These are phyloP conservation scores for Lycia hirtaria DNA, from an alignment of 2,888 invertebrate species.

Conservation along the genomic window DNA sequence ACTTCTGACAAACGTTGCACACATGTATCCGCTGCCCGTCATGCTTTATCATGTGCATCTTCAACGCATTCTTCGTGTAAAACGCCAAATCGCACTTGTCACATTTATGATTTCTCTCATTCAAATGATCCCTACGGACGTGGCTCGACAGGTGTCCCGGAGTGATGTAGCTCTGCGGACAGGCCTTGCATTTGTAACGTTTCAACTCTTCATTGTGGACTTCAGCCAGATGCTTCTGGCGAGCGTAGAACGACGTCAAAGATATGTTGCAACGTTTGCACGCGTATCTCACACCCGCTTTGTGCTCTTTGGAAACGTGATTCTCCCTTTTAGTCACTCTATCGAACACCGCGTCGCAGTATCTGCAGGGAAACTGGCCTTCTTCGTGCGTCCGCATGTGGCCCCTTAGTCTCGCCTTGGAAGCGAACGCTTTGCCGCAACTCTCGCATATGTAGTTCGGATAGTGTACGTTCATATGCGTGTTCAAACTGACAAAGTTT, in stretches of 20 bases:
- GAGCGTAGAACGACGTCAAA: conserved; percentile 72
- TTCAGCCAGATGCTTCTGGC: conserved; percentile 77
- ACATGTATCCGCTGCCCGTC: conserved; percentile 81
- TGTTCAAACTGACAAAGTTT: conserved; percentile 75
- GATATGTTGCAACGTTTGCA: conserved; percentile 75
- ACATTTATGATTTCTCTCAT: conserved; percentile 79
- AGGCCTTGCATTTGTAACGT: conserved; percentile 77
- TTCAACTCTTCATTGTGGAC: conserved; percentile 78
- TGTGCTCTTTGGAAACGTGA: conserved; percentile 78
- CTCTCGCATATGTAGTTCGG: conserved; percentile 81
- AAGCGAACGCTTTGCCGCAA: conserved; percentile 84
- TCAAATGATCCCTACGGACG: conserved; percentile 74
- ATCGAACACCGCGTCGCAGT: conserved; percentile 72
- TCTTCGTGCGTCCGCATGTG: conserved; percentile 83
- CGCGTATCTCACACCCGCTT: conserved; percentile 71
- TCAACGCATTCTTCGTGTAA: conserved; percentile 82
- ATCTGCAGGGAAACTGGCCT: conserved; percentile 72
- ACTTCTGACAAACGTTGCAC: conserved; percentile 81
- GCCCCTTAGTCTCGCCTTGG: conserved; percentile 75
- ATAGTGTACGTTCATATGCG: conserved; percentile 83
- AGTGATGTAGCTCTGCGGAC: conserved; percentile 78
- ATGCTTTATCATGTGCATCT: conserved; percentile 85
- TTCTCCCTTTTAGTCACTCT: conserved; percentile 76
- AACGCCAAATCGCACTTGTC: conserved; percentile 82
- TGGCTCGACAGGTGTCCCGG: conserved; percentile 78